Evolutionary conservation across 2,888 invertebrate species (phyloP).

Genomic region (Crioceris asparagi): DNA sequence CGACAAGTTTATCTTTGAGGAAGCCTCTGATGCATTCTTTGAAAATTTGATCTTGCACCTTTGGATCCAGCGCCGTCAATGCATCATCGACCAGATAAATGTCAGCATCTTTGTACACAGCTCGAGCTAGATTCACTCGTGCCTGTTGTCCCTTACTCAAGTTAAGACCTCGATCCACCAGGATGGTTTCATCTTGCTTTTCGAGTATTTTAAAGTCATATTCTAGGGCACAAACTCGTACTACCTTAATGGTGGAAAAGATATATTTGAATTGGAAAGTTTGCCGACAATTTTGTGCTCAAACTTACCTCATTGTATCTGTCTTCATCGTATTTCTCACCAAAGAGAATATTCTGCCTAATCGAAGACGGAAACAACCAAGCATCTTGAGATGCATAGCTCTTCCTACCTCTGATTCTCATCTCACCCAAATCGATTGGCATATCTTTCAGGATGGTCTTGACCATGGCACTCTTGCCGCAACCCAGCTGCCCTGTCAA

Average conservation of each 20-base stretch:
- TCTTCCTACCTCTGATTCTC: constrained; percentile 39
- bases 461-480: constrained; percentile 46
- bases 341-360: constrained; percentile 70
- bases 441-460: constrained; percentile 35
- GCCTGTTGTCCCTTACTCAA: constrained; percentile 79
- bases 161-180: constrained; percentile 70
- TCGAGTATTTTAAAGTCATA: constrained; percentile 43
- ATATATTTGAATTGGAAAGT: too few relatives aligned
- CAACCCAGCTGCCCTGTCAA: constrained; percentile 56
- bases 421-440: constrained; percentile 38
- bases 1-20: constrained; percentile 29
- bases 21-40: constrained; percentile 42
- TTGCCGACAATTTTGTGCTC: too few relatives aligned
- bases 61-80: constrained; percentile 65
- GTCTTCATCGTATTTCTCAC: constrained; percentile 46
- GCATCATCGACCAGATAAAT: constrained; percentile 72
- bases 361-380: constrained; percentile 52
- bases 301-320: constrained; percentile 45
- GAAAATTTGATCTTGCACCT: constrained; percentile 61
- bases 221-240: constrained; percentile 51
- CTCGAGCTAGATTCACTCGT: constrained; percentile 64
- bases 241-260: constrained; percentile 11
- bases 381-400: constrained; percentile 52
- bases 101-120: constrained; percentile 64
- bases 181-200: constrained; percentile 63